Evolutionary conservation across 2,888 invertebrate genomes (phyloP).

Genomic region (Cephus pulcher): DNA sequence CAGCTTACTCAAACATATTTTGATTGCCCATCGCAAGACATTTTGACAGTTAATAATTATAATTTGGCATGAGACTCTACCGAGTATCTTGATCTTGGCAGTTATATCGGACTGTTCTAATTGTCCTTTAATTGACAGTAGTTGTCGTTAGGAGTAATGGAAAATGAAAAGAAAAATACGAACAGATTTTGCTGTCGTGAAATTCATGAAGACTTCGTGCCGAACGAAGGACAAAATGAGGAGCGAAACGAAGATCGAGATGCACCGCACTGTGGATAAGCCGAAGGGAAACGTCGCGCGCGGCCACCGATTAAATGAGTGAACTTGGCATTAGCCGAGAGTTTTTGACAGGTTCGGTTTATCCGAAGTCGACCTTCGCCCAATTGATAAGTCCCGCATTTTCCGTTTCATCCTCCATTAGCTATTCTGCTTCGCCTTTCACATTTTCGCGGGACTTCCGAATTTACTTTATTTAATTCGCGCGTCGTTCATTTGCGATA

Average conservation of each 20-base stretch:
- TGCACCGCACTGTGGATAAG: background rate
- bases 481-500: background rate
- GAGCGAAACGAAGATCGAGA: background rate
- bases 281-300: background rate
- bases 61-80: background rate
- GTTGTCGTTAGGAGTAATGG: background rate
- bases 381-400: conserved; percentile 21
- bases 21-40: background rate
- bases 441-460: background rate
- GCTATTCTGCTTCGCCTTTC: background rate
- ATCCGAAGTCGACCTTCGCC: conserved; percentile 15
- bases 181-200: background rate
- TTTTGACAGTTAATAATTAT: background rate
- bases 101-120: background rate
- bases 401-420: background rate
- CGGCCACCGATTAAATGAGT: conserved; percentile 15
- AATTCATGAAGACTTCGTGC: background rate
- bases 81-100: background rate
- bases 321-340: conserved; percentile 7
- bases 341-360: conserved; percentile 17
- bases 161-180: background rate
- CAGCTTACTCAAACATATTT: too few species aligned
- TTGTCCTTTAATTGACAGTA: background rate
- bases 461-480: background rate
- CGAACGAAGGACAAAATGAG: background rate